Base-by-base conservation (phyloP, 2,888 invertebrate genomes). In the Acleris sparsana region DNA sequence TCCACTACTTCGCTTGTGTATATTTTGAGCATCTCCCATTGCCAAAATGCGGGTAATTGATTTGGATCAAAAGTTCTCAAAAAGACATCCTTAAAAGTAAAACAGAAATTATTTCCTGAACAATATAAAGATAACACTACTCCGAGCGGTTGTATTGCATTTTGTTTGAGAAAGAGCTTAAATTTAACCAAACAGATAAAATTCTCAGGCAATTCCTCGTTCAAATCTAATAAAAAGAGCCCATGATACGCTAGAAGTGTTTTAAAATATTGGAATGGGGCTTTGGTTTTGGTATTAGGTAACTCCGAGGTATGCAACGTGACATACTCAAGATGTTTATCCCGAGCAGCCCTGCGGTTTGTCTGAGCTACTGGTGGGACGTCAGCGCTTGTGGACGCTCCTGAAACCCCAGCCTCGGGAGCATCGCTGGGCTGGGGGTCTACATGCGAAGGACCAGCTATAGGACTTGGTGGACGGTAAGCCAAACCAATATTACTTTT, bases 21-120 rank as follows among this genome's bases (percentile, higher is more conserved):
- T 51, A 62, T 49, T 51, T 68, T 68, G 25, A 68, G 46, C 43
- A 68, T 22, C 52, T 64, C 87, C 91, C 92, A 91, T 75, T 92
- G 91, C 92, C 91, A 92, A 69, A 83, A 82, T 2, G 87, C 78
- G 25, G 84, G 77, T 71, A 91, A 73, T 68, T 78, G 78, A 22
- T 68, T 70, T 46, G 89, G 71, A 70, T 85, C 77, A 39, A 91
- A 74, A 5, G 75, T 71, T 48, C 72, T 74, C 13, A 78, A 75
- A 39, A 77, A 74, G 9, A 65, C 68, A 62, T 88, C 84, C 74
- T 72, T 83, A 46, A 89, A 77, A 71, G 80, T 82, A 49, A 92
- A 75, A 72, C 83, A 85, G 75, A 87, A 89, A 2, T 52, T 67
- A 67, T 82, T 83, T 2, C 71, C 68, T 11, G 49, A 63, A 71